These are phyloP conservation scores for Tetramorium alpestre DNA, from an alignment of 1,140 invertebrate species.

Conservation along the genomic window DNA sequence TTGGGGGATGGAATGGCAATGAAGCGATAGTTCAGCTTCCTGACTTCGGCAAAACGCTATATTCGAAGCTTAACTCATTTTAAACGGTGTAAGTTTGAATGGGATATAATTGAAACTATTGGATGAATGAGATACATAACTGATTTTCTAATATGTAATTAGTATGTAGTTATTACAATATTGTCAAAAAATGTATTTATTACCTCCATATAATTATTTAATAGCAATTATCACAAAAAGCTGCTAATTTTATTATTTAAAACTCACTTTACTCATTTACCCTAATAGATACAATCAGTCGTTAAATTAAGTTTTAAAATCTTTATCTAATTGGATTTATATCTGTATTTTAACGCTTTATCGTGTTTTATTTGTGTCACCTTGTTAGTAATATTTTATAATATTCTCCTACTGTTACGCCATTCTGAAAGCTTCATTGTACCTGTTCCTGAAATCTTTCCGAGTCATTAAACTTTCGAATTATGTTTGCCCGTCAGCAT, in stretches of 20 bases:
- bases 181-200: neutral
- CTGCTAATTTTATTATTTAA: constrained; percentile 14
- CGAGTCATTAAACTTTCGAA: constrained; percentile 9
- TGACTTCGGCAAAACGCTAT: constrained; percentile 26
- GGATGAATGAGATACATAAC: neutral
- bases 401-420: neutral
- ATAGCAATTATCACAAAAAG: neutral
- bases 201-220: neutral
- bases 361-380: neutral
- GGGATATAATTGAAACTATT: constrained; percentile 5
- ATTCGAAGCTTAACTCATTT: constrained; percentile 27
- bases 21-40: constrained; percentile 42
- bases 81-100: constrained; percentile 1
- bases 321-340: neutral
- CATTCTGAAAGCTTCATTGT: neutral
- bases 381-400: neutral
- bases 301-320: neutral
- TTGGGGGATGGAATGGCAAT: constrained; percentile 26
- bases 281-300: neutral
- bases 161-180: neutral
- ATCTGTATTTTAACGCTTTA: neutral
- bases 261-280: neutral
- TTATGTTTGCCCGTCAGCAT: neutral
- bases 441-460: neutral
- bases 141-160: constrained; percentile 3